phyloP scores from a whole-genome alignment of 2,113 vertebrate species.

The Leptobrachium leishanense region DNA sequence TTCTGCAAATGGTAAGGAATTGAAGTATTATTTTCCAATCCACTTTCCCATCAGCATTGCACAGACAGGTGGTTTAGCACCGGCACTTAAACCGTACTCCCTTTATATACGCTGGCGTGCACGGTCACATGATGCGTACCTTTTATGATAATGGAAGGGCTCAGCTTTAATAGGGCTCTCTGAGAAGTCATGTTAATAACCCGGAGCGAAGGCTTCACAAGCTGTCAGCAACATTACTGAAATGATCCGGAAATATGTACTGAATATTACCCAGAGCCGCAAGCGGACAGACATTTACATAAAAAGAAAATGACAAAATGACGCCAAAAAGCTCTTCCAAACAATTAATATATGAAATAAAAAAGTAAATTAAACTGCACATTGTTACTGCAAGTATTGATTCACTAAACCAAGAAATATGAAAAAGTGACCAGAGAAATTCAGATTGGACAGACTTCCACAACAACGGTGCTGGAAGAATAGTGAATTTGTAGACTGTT shows the following conservation, averaged over 20 bases:
- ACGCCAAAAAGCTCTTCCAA: too few relatives aligned
- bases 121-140: constrained; percentile 20
- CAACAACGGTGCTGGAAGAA: too few relatives aligned
- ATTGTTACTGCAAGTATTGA: too few relatives aligned
- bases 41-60: background rate
- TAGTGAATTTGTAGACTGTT: too few relatives aligned
- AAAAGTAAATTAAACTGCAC: too few relatives aligned
- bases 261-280: constrained; percentile 21
- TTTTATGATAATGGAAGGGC: constrained; percentile 27
- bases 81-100: constrained; percentile 13
- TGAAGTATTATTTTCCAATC: too few relatives aligned
- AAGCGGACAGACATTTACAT: constrained; percentile 14
- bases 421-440: too few relatives aligned
- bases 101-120: constrained; percentile 14
- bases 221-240: constrained; percentile 40
- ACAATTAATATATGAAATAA: too few relatives aligned
- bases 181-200: constrained; percentile 38
- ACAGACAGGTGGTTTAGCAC: constrained; percentile 39
- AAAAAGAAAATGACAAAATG: background rate
- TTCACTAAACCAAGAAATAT: too few relatives aligned
- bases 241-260: constrained; percentile 25
- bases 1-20: too few relatives aligned
- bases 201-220: constrained; percentile 34
- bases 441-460: too few relatives aligned
- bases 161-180: constrained; percentile 32